Base-by-base conservation (phyloP, 2,113 vertebrate genomes). In the Stigmatopora argus region DNA sequence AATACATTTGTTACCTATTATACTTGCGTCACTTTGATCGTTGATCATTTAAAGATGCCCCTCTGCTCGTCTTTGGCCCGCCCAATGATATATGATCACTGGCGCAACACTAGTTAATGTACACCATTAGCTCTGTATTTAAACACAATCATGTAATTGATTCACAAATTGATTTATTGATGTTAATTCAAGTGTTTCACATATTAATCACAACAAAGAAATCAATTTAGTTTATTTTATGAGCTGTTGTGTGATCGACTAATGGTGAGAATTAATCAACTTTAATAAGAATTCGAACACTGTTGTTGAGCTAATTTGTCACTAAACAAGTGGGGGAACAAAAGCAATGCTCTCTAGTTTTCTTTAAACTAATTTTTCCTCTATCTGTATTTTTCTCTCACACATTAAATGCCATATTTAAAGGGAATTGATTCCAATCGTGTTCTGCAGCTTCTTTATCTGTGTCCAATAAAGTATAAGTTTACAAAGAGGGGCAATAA, bases 281-380 rank as follows among this genome's bases (percentile, higher is more conserved):
- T 92, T 91, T 91, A 92, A 92, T 92, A 92, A 91, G 89, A 92
- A 91, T 91, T 90, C 91, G 90, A 92, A 90, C 88, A 86, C 73
- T 87, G 89, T 90, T 90, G 90, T 91, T 89, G 65, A 69, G 87
- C 84, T 88, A 91, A 92, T 92, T 87, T 80, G 75, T 89, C 91
- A 89, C 84, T 92, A 91, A 90, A 85, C 87, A 90, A 67, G 77
- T 84, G 81, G 81, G 87, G 81, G 66, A 78, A 84, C 83, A 89
- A 90, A 89, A 87, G 85, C 86, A 71, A 78, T 66, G 23, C 34
- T 79, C 90, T 92, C 91, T 79, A 89, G 19, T 31, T 31, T 31
- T 10, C 18, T 92, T 92, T 89, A 91, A 79, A 18, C 6, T 35
- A 17, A 7, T 11, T 26, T 56, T 26, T 14, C 5, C 10, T 19